These are phyloP conservation scores for Falco berigora DNA, from an alignment of 2,797 vertebrate genomes.

Conservation along the genomic window DNA sequence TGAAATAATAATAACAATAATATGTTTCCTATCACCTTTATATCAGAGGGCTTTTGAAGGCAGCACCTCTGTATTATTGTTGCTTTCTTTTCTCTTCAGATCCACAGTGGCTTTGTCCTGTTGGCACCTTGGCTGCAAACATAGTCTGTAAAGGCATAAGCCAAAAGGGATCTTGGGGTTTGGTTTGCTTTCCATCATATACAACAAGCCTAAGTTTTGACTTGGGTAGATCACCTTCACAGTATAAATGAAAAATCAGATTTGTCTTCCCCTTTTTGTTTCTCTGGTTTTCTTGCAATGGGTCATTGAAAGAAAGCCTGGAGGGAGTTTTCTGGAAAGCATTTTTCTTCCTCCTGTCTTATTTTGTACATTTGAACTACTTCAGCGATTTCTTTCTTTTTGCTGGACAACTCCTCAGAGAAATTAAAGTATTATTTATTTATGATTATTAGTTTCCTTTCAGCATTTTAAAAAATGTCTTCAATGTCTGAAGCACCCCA, in stretches of 20 bases:
- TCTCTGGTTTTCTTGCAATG: conserved; percentile 5
- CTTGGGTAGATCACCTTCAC: neutral
- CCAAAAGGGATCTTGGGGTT: neutral
- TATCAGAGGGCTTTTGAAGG: neutral
- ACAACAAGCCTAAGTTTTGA: neutral
- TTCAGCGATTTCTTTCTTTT: conserved; percentile 43
- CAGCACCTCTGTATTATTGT: neutral
- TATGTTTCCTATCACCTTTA: neutral
- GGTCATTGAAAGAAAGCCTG: conserved; percentile 40
- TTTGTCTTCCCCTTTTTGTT: neutral
- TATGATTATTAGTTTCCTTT: conserved; percentile 64
- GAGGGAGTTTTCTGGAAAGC: conserved; percentile 14
- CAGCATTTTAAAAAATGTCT: conserved; percentile 44
- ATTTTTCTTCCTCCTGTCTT: conserved; percentile 41
- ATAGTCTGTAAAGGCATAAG: neutral
- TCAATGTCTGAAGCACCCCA: conserved; percentile 31
- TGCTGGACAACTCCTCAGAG: conserved; percentile 54
- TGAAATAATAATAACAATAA: neutral
- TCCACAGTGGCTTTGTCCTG: neutral
- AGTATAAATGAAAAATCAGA: neutral
- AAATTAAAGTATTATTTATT: conserved; percentile 65
- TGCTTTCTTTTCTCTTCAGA: neutral
- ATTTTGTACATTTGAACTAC: conserved; percentile 47
- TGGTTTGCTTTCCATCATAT: neutral
- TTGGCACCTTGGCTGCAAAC: neutral